Percentiles rank a stretch among this genome's conserved stretches.
phyloP scores from a whole-genome alignment of 2,113 vertebrate species.

The Ptilonorhynchus violaceus region DNA sequence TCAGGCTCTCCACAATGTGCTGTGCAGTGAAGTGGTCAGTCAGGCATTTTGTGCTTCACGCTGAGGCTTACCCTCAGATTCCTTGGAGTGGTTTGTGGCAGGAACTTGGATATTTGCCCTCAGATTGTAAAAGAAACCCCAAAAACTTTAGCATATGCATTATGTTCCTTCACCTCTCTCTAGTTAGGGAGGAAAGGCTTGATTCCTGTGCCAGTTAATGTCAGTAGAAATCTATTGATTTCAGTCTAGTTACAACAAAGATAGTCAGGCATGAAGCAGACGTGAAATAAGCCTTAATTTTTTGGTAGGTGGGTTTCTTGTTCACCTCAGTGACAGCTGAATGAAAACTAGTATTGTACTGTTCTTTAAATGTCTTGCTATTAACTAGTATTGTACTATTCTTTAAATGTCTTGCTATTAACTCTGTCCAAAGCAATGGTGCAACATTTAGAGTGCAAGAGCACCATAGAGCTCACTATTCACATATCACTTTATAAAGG shows the following conservation, averaged over 20 bases:
- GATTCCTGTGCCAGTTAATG: neutral
- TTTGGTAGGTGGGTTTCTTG: neutral
- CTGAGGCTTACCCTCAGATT: neutral
- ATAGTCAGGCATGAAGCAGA: neutral
- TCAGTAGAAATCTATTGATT: neutral
- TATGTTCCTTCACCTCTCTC: neutral
- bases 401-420: neutral
- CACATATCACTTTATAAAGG: neutral
- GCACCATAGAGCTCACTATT: neutral
- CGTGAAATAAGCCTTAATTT: neutral
- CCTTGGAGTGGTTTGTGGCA: neutral
- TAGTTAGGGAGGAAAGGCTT: neutral
- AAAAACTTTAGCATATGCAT: accelerated
- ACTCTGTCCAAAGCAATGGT: neutral
- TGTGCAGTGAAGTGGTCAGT: neutral
- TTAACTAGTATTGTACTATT: neutral
- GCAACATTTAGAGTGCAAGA: neutral
- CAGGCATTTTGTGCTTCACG: accelerated
- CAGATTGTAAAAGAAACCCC: neutral
- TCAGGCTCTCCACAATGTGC: neutral
- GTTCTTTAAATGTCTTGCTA: neutral
- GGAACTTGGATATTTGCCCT: neutral
- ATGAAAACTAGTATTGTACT: neutral
- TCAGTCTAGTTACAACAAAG: neutral
- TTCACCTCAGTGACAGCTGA: neutral